A percentile compares a stretch with the other conserved stretches of the same genome.
phyloP scores from a whole-genome alignment of 2,113 vertebrate genomes.

The Pampusana beccarii region DNA sequence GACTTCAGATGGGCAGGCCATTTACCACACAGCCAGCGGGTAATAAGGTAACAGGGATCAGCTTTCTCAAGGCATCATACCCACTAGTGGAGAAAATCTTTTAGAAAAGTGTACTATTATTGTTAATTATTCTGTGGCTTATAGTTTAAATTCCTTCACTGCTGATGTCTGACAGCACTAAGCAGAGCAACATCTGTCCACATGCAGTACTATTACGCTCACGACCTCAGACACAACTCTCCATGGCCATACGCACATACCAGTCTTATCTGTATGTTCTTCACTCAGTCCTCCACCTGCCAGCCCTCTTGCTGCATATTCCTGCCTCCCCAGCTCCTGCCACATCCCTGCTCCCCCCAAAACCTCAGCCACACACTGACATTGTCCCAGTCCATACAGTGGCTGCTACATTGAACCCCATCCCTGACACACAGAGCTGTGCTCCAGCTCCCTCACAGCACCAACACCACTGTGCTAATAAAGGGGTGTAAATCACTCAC shows the following conservation, averaged over 20 bases:
- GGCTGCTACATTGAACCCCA: no score
- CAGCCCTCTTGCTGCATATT: neutral
- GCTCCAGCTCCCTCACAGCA: neutral
- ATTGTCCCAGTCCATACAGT: neutral
- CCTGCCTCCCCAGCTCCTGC: neutral
- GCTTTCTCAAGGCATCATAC: neutral
- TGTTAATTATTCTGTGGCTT: neutral
- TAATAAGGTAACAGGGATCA: neutral
- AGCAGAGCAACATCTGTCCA: neutral
- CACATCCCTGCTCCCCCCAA: neutral
- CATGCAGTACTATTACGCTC: rapidly evolving
- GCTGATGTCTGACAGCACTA: no score
- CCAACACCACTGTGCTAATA: rapidly evolving
- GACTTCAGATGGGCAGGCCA: rapidly evolving
- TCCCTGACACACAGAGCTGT: rapidly evolving
- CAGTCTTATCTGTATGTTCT: neutral
- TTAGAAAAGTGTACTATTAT: neutral
- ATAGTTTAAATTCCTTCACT: neutral
- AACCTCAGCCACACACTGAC: rapidly evolving
- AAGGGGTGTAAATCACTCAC: neutral
- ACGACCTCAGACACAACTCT: rapidly evolving
- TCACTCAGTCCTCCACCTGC: neutral
- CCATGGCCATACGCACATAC: rapidly evolving
- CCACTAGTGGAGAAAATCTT: rapidly evolving
- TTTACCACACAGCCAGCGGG: neutral